phyloP scores from a whole-genome alignment of 1,140 invertebrate genomes.

The Drosophila azteca region DNA sequence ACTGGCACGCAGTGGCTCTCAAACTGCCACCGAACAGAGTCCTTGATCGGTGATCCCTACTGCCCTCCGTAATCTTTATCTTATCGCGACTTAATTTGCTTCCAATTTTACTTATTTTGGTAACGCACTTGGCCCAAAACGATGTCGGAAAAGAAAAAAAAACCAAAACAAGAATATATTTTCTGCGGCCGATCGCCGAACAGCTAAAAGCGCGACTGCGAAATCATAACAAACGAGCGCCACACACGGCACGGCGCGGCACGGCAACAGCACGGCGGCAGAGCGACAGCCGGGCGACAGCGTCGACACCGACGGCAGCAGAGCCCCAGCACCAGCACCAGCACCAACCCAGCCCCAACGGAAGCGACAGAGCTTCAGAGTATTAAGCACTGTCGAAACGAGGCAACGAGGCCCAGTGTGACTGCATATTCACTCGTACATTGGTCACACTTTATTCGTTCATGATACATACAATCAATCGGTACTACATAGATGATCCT shows the following conservation, averaged over 20 bases:
- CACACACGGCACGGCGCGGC: constrained; percentile 33
- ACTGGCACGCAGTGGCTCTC: background rate
- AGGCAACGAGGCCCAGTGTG: too few relatives aligned
- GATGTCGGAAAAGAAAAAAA: background rate
- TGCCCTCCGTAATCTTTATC: constrained; percentile 21
- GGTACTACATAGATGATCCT: too few relatives aligned
- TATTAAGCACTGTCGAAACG: too few relatives aligned
- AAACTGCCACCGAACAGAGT: constrained; percentile 8
- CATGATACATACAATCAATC: too few relatives aligned
- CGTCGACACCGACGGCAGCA: constrained; percentile 26
- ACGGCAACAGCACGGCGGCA: constrained; percentile 13
- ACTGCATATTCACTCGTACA: too few relatives aligned
- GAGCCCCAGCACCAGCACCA: too few relatives aligned
- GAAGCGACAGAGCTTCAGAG: too few relatives aligned
- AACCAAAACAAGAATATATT: constrained; percentile 33
- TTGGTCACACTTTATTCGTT: too few relatives aligned
- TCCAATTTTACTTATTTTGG: constrained; percentile 4
- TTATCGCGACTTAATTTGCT: constrained; percentile 35
- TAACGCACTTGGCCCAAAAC: constrained; percentile 41
- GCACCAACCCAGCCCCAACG: too few relatives aligned
- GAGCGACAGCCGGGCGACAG: background rate
- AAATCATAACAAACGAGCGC: constrained; percentile 79
- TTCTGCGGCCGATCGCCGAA: constrained; percentile 76
- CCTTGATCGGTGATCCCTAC: constrained; percentile 1
- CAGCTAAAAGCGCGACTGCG: constrained; percentile 77